Evolutionary conservation across 2,888 invertebrate species (phyloP).

Genomic region (Miltochrista miniata): DNA sequence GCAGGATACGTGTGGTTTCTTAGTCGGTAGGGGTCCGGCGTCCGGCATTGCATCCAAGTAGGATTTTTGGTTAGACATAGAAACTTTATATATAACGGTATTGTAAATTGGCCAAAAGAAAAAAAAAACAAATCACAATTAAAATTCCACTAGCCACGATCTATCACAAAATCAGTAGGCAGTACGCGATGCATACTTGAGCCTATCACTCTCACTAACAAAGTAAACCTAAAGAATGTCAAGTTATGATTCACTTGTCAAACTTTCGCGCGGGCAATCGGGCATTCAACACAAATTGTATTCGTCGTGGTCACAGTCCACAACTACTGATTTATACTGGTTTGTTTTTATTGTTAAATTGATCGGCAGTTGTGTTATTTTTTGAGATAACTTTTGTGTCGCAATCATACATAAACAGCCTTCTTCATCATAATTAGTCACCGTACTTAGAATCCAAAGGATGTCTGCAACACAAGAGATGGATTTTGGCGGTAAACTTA

Average conservation of each 20-base stretch:
- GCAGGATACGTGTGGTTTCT: too few relatives aligned
- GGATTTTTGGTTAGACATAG: too few relatives aligned
- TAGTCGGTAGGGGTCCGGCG: too few relatives aligned
- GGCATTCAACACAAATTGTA: slow-evolving; percentile 40
- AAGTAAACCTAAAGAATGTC: slow-evolving; percentile 31
- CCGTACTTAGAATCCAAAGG: too few relatives aligned
- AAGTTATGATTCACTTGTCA: slow-evolving; percentile 69
- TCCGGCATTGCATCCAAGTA: too few relatives aligned
- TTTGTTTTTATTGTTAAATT: slow-evolving; percentile 19
- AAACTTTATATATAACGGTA: too few relatives aligned
- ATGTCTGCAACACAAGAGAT: too few relatives aligned
- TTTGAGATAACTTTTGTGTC: background rate
- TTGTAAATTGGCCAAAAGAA: too few relatives aligned
- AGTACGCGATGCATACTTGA: background rate
- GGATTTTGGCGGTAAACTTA: too few relatives aligned
- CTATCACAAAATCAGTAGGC: slow-evolving; percentile 5
- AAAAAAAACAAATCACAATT: too few relatives aligned
- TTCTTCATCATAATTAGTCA: too few relatives aligned
- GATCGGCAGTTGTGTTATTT: background rate
- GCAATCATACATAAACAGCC: too few relatives aligned
- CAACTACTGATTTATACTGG: slow-evolving; percentile 34
- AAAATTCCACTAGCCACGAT: background rate
- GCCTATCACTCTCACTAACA: background rate
- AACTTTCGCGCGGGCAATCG: slow-evolving; percentile 64
- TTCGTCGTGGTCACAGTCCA: slow-evolving; percentile 7